A percentile compares a stretch with the other conserved stretches of the same genome.
phyloP scores from a whole-genome alignment of 2,888 invertebrate genomes.

The Psylliodes chrysocephalus region DNA sequence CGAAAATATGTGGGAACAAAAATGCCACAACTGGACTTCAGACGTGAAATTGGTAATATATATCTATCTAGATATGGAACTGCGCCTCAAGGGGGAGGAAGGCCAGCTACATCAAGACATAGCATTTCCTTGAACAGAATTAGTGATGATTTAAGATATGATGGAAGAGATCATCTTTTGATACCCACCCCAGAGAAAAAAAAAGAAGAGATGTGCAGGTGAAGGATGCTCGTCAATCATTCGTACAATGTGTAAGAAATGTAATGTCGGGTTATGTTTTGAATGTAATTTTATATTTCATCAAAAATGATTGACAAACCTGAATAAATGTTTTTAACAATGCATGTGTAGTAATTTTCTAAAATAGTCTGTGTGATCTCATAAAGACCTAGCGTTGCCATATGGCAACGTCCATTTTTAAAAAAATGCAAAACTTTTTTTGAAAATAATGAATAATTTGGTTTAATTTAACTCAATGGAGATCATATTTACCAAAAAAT shows the following conservation, averaged over 20 bases:
- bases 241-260: conserved; percentile 23
- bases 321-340: conserved; percentile 9
- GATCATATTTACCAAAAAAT: no score
- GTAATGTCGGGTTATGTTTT: conserved; percentile 14
- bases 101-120: conserved; percentile 13
- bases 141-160: conserved; percentile 12
- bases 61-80: no score
- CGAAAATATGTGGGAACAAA: neutral
- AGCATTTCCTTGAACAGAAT: conserved; percentile 5
- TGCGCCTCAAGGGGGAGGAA: conserved; percentile 14
- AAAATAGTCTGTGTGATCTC: neutral
- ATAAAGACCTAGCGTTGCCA: no score
- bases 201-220: conserved; percentile 33
- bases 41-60: no score
- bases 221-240: conserved; percentile 26
- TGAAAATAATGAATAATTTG: neutral
- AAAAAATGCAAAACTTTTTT: neutral
- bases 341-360: conserved; percentile 2
- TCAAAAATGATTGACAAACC: no score
- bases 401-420: neutral
- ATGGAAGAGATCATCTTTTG: conserved; percentile 27
- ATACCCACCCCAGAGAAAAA: conserved; percentile 25
- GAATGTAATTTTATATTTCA: conserved; percentile 11
- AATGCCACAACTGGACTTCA: no score
- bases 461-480: neutral